phyloP scores from a whole-genome alignment of 2,113 vertebrate genomes.

The Podiceps cristatus region DNA sequence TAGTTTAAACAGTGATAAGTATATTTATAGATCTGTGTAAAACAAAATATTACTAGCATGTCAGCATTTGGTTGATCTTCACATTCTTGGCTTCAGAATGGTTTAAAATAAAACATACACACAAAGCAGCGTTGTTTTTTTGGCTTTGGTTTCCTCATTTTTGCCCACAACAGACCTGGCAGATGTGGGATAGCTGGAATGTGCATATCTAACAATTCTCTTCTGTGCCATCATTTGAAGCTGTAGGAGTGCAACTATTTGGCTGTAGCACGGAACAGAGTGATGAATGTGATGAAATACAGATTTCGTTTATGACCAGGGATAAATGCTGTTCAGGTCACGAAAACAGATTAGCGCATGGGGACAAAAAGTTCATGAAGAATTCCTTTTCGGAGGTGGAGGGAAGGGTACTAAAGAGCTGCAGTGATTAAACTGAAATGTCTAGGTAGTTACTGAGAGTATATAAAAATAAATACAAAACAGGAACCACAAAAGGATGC shows the following conservation, averaged over 20 bases:
- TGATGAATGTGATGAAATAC: constrained; percentile 71
- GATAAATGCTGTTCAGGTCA: constrained; percentile 59
- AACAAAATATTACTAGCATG: constrained; percentile 65
- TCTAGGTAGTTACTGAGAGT: not conserved
- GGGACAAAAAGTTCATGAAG: constrained; percentile 37
- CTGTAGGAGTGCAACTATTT: constrained; percentile 70
- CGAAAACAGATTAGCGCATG: constrained; percentile 28
- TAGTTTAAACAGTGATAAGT: constrained; percentile 70
- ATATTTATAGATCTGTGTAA: constrained; percentile 71
- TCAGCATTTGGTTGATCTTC: constrained; percentile 70
- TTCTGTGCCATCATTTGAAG: constrained; percentile 73
- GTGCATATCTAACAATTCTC: constrained; percentile 75
- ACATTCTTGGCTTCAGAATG: constrained; percentile 66
- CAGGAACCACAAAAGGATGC: constrained; percentile 7
- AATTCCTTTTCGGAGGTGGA: not conserved
- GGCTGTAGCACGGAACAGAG: constrained; percentile 51
- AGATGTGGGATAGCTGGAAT: constrained; percentile 71
- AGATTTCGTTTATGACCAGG: constrained; percentile 62
- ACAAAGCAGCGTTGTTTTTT: constrained; percentile 41
- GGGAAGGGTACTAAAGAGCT: not conserved
- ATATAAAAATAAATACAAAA: constrained; percentile 38
- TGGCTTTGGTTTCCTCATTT: constrained; percentile 58
- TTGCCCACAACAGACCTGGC: constrained; percentile 74
- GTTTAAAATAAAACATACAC: constrained; percentile 69
- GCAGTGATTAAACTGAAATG: not conserved